phyloP scores from a whole-genome alignment of 2,888 invertebrate species.

The Drosophila paramelanica region DNA sequence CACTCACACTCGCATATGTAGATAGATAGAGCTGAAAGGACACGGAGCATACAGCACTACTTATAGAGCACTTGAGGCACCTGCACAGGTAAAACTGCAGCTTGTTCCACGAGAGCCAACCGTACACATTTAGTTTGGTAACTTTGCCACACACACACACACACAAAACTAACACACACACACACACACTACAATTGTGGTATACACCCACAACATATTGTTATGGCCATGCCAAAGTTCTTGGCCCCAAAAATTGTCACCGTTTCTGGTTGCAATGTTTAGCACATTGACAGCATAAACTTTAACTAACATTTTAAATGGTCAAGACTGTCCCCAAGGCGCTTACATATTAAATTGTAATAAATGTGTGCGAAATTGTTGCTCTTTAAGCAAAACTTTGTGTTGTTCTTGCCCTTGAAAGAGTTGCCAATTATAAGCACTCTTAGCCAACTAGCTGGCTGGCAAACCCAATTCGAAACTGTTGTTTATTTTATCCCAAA shows the following conservation, averaged over 20 bases:
- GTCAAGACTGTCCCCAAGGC: constrained; percentile 18
- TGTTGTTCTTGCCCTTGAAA: constrained; percentile 10
- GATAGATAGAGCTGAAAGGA: constrained; percentile 54
- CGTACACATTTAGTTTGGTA: constrained; percentile 42
- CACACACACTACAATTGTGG: constrained; percentile 1
- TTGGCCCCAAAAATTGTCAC: constrained; percentile 75
- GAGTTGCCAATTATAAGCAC: background rate
- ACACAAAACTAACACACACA: background rate
- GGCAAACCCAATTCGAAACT: constrained; percentile 1
- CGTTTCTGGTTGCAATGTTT: constrained; percentile 66
- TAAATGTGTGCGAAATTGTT: constrained; percentile 10
- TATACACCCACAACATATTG: constrained; percentile 67
- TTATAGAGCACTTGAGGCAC: constrained; percentile 70
- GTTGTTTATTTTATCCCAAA: constrained; percentile 2
- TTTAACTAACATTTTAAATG: constrained; percentile 64
- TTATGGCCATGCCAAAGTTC: constrained; percentile 70
- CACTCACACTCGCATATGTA: constrained; percentile 41
- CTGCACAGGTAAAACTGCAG: constrained; percentile 58
- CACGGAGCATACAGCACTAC: constrained; percentile 58
- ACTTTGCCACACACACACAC: constrained; percentile 39
- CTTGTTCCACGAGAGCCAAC: constrained; percentile 24
- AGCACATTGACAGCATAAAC: constrained; percentile 74
- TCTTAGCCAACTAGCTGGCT: background rate
- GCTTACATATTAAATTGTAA: constrained; percentile 36
- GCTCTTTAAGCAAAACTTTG: background rate